These are phyloP conservation scores for Orgyia antiqua DNA, from an alignment of 2,888 invertebrate genomes.

Conservation along the genomic window DNA sequence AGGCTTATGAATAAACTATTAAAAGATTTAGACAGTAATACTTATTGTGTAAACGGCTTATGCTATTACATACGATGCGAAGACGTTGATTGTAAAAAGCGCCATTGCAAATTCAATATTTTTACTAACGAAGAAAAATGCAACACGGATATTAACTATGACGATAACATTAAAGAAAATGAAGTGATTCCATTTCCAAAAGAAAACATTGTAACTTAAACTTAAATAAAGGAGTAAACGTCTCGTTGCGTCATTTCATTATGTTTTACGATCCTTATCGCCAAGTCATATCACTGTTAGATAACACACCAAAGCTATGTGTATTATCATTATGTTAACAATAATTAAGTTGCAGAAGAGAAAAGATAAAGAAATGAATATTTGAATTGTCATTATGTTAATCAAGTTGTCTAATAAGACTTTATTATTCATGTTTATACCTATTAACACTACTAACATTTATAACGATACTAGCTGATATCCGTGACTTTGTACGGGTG, in stretches of 20 bases:
- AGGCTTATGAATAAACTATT: slow-evolving; percentile 41
- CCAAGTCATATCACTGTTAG: slow-evolving; percentile 12
- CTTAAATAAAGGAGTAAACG: slow-evolving; percentile 15
- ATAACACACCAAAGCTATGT: slow-evolving; percentile 16
- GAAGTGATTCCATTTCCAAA: slow-evolving; percentile 10
- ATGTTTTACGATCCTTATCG: slow-evolving; percentile 18
- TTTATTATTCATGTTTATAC: too few species aligned
- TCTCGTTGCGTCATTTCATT: slow-evolving; percentile 1
- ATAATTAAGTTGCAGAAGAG: slow-evolving; percentile 5
- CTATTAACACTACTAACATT: too few species aligned
- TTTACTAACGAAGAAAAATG: slow-evolving; percentile 38
- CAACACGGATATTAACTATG: slow-evolving; percentile 12
- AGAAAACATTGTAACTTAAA: too few species aligned
- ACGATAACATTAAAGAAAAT: slow-evolving; percentile 14
- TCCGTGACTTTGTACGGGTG: too few species aligned
- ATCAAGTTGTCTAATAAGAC: too few species aligned
- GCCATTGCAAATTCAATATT: slow-evolving; percentile 44
- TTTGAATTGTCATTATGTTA: too few species aligned
- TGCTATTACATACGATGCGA: slow-evolving; percentile 46
- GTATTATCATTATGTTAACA: slow-evolving; percentile 11
- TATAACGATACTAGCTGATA: too few species aligned
- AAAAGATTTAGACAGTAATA: slow-evolving; percentile 33
- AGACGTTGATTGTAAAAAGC: slow-evolving; percentile 26
- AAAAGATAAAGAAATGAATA: slow-evolving; percentile 5
- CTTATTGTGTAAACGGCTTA: slow-evolving; percentile 41